Evolutionary conservation across 2,113 vertebrate species (phyloP).

Genomic region (Centropus unirufus): DNA sequence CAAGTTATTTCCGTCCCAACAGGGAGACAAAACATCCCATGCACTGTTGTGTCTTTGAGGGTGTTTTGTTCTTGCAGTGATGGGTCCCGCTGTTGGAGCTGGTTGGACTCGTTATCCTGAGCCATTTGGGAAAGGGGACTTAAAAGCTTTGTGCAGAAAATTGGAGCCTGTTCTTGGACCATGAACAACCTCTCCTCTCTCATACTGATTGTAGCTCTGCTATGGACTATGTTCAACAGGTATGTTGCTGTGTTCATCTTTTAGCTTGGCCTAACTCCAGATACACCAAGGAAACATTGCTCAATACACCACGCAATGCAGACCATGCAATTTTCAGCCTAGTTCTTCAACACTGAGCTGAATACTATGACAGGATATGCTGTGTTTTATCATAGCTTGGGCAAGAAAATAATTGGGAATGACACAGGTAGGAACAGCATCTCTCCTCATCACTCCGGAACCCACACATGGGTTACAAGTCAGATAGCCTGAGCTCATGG

Average conservation of each 20-base stretch:
- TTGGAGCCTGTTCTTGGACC: not conserved
- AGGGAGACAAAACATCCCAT: rapidly evolving
- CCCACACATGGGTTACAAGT: not conserved
- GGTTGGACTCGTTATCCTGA: not conserved
- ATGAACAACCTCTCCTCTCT: not conserved
- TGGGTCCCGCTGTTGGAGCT: not conserved
- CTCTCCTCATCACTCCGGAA: not conserved
- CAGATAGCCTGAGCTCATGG: not conserved
- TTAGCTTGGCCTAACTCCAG: not conserved
- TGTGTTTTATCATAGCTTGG: not conserved
- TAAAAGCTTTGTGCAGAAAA: not conserved
- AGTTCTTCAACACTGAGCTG: not conserved
- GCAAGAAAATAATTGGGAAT: not conserved
- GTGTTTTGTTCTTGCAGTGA: not conserved
- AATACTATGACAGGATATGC: not conserved
- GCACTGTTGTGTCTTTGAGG: not conserved
- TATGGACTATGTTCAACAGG: not conserved
- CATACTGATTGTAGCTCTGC: not conserved
- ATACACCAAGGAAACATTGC: not conserved
- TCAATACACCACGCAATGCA: not conserved
- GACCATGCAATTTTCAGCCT: not conserved
- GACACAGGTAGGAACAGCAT: not conserved
- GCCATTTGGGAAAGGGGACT: not conserved
- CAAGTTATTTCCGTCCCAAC: not conserved
- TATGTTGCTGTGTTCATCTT: not conserved